Evolutionary conservation across 2,797 vertebrate species (phyloP), one percentile per base, ranked within the genome.

Genomic region (Premnoplex brunnescens): DNA sequence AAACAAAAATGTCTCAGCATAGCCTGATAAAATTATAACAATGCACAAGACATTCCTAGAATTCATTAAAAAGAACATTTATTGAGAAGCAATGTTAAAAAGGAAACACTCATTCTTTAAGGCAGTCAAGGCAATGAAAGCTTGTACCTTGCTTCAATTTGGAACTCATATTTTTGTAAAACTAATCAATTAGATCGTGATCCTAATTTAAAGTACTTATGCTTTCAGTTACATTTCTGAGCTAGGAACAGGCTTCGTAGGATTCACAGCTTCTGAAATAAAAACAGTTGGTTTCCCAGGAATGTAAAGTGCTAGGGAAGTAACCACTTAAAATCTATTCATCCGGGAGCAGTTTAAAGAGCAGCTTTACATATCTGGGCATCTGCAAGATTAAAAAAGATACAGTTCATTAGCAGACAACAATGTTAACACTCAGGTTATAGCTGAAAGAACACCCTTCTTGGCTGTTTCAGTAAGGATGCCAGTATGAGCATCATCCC

Each of bases 221-320:
- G 58, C 77, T 96, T 91, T 96, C 87, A 94, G 74, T n/a, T 88
- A 88, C 41, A 64, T 76, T 95, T 92, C 82, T 85, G 75, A 91
- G 49, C 48, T 54, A 84, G 89, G 48, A 88, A 39, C 68, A 68
- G 73, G 58, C 83, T 94, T 93, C 91, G 71, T 82, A 94, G 77
- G 89, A 95, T 85, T 82, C 87, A 87, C 76, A 94, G 75, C 36
- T 92, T 89, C 87, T 95, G 92, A 94, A 95, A 91, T 91, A 95
- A 96, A 96, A 96, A 93, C 91, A 96, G 95, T 95, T 95, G 91
- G 79, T 89, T 97, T 96, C 85, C 1, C 30, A 96, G 95, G 91
- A 96, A 95, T 96, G 91, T 84, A 55, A 96, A 96, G 90, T 85
- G 72, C 87, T 93, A 78, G 92, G 91, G 89, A 96, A 94, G 85